Evolutionary conservation across 23 tunicate genomes (phyloP).

Genomic region (Diplosoma virens): DNA sequence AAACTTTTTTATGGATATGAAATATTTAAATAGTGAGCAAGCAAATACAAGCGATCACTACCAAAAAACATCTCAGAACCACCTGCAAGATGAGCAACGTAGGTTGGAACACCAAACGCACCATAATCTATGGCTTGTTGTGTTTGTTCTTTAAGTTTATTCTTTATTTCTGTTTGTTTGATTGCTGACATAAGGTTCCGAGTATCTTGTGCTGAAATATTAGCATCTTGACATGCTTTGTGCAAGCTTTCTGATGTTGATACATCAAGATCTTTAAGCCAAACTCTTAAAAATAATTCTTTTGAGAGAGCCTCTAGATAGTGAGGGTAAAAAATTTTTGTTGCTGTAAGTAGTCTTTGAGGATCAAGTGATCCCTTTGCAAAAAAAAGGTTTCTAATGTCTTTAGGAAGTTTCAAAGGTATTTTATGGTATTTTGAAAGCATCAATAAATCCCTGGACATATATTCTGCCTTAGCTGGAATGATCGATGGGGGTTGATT

Average conservation of each 20-base stretch:
- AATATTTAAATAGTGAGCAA: conserved; percentile 55
- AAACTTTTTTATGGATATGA: no score
- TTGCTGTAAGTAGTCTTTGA: conserved; percentile 51
- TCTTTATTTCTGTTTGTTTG: conserved; percentile 29
- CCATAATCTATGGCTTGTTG: conserved; percentile 53
- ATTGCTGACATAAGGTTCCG: background rate
- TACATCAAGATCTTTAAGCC: conserved; percentile 47
- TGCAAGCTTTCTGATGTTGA: conserved; percentile 31
- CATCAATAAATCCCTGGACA: conserved; percentile 44
- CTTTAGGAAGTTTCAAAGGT: conserved; percentile 47
- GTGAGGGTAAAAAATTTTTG: conserved; percentile 26
- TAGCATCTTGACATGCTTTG: conserved; percentile 45
- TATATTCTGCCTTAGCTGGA: conserved; percentile 64
- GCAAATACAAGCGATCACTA: conserved; percentile 46
- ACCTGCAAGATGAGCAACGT: conserved; percentile 42
- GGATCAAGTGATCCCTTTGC: conserved; percentile 46
- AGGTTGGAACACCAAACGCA: conserved; percentile 76
- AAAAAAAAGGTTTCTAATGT: background rate
- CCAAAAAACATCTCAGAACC: conserved; percentile 57
- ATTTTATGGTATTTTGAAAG: conserved; percentile 51
- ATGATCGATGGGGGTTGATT: conserved; percentile 16
- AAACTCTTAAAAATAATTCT: conserved; percentile 46
- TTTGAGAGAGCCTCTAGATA: conserved; percentile 31
- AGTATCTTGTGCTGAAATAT: conserved; percentile 8
- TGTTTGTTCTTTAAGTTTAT: conserved; percentile 33